phyloP scores from a whole-genome alignment of 2,888 invertebrate species.

The Tortrix viridana region DNA sequence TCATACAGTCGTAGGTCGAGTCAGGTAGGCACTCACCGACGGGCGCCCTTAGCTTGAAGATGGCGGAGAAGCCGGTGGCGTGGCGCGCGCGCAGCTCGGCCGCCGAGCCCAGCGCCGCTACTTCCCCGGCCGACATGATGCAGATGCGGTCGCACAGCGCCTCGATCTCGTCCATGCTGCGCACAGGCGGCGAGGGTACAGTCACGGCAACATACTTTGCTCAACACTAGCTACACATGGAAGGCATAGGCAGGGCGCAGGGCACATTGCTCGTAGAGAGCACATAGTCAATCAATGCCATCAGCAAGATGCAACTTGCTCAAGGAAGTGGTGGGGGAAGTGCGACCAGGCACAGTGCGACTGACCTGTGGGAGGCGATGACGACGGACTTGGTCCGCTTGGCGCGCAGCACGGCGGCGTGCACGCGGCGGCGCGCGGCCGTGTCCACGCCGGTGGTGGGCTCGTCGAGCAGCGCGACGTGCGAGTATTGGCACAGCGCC shows the following conservation, averaged over 20 bases:
- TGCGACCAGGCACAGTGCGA: constrained; percentile 60
- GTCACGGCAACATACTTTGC: too few relatives aligned
- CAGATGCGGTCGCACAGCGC: constrained; percentile 90
- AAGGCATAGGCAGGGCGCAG: too few relatives aligned
- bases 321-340: constrained; percentile 89
- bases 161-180: constrained; percentile 95
- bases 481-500: constrained; percentile 64
- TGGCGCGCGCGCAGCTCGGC: constrained; percentile 89
- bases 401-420: constrained; percentile 83
- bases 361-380: constrained; percentile 87
- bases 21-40: not conserved
- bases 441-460: constrained; percentile 89
- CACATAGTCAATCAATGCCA: too few relatives aligned
- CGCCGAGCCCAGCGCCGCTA: constrained; percentile 89
- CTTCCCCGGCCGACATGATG: constrained; percentile 89
- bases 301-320: constrained; percentile 78
- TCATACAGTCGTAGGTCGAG: too few relatives aligned
- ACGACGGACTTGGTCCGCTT: constrained; percentile 83
- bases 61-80: constrained; percentile 84
- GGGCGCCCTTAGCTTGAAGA: constrained; percentile 1
- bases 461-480: constrained; percentile 87
- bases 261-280: too few relatives aligned
- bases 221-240: too few relatives aligned
- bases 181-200: too few relatives aligned
- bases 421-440: constrained; percentile 85